Conservation (phyloP, 2,888 invertebrate genomes). For the Heliconius hortense region DNA sequence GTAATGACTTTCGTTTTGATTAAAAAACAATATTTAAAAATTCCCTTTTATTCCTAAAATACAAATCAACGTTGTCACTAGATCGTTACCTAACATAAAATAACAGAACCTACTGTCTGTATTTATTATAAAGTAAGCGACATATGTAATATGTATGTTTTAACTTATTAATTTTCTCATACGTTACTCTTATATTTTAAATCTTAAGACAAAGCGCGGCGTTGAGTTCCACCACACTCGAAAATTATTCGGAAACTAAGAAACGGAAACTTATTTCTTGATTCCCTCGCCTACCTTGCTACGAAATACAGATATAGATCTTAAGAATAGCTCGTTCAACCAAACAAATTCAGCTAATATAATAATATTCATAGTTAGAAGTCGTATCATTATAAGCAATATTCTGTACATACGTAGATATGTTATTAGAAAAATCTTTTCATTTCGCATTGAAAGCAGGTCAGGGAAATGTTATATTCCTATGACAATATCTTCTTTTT, state of each 20-base stretch:
- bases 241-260: no score
- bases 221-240: not conserved
- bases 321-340: no score
- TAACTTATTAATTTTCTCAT: not conserved
- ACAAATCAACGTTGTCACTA: not conserved
- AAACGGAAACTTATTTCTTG: no score
- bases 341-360: no score
- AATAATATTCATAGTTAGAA: no score
- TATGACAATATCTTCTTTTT: not conserved
- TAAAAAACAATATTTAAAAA: not conserved
- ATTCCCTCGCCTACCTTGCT: no score
- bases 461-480: not conserved
- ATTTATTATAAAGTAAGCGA: not conserved
- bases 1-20: not conserved
- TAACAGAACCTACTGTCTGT: constrained; percentile 16
- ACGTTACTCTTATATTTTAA: not conserved
- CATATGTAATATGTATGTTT: not conserved
- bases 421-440: not conserved
- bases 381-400: no score
- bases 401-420: no score
- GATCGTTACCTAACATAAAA: not conserved
- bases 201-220: not conserved
- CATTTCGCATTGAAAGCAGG: not conserved
- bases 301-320: no score
- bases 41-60: not conserved